Base-by-base conservation (phyloP, 37 sponge, comb jelly and placozoan species). In the Ephydatia muelleri region DNA sequence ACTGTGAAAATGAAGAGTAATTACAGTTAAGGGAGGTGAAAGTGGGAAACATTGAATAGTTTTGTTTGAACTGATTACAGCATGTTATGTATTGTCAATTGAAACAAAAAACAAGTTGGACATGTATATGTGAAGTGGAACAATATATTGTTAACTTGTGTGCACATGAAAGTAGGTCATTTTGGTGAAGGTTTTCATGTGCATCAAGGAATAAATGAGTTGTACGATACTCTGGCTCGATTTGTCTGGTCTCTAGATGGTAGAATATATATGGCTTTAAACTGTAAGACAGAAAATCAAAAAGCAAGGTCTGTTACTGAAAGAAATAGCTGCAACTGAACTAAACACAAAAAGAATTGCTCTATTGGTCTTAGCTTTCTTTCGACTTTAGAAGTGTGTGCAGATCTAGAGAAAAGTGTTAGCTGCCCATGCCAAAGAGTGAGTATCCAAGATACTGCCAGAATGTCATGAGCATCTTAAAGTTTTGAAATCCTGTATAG, bases 191-290 rank as follows among this genome's bases (percentile, higher is more conserved):
- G n/a, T n/a, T n/a, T n/a, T n/a, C n/a, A n/a, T n/a, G n/a, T 25
- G 82, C 85, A 75, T 91, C 89, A 73, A 88, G 70, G 28, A 88
- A 77, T 4, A 83, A 65, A 21, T 31, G 27, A 6, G 84, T 78
- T 16, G 29, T 68, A 49, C 84, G 84, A 38, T 88, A 88, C 23
- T 40, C 6, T 14, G 36, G 65, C 29, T 22, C 31, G 26, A 13
- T 57, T 73, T 13, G 77, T 39, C 39, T 33, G 37, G n/a, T 88
- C 78, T 69, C 34, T 27, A 37, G 68, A 5, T 57, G 88, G 88
- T 83, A 79, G 83, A 22, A n/a, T 70, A 31, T 57, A 65, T 31
- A 88, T 14, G 6, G 27, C 38, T 32, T 86, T 86, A 22, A 88
- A 72, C 29, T 80, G 27, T 68, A 72, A 35, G 65, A 87, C 57